Evolutionary conservation across 2,113 vertebrate genomes (phyloP).

Genomic region (Cromileptes altivelis): DNA sequence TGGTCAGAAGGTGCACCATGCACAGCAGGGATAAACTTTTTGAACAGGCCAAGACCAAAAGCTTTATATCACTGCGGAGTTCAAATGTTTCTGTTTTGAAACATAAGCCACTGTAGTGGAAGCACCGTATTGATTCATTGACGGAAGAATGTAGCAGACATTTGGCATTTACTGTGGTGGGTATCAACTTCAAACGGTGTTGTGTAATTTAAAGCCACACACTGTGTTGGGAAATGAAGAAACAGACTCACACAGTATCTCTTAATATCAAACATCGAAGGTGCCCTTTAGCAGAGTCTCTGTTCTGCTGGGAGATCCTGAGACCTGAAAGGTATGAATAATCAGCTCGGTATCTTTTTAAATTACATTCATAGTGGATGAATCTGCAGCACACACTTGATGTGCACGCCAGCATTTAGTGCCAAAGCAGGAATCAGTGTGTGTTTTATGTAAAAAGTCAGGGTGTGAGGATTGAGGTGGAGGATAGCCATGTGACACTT

Average conservation of each 20-base stretch:
- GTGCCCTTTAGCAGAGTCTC: constrained; percentile 18
- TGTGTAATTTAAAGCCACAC: constrained; percentile 36
- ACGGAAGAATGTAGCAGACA: neutral
- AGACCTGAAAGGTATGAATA: constrained; percentile 16
- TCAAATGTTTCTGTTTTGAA: constrained; percentile 5
- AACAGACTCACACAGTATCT: neutral
- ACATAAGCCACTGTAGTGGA: neutral
- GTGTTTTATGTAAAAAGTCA: neutral
- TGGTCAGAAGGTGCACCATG: neutral
- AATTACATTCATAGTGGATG: neutral
- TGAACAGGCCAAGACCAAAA: neutral
- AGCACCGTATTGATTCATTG: neutral
- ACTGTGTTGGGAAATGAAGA: constrained; percentile 1
- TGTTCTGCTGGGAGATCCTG: constrained; percentile 12
- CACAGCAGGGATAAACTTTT: neutral
- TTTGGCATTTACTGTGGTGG: constrained; percentile 20
- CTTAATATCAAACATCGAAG: constrained; percentile 23
- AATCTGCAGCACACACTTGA: constrained; percentile 1
- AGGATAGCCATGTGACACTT: neutral
- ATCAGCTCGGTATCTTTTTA: constrained; percentile 7
- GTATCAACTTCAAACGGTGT: constrained; percentile 10
- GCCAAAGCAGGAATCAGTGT: neutral
- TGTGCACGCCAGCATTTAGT: neutral
- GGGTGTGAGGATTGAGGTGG: neutral
- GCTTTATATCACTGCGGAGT: neutral